A percentile compares a stretch with the other conserved stretches of the same genome.
Evolutionary conservation across 2,113 vertebrate species (phyloP).

Genomic region (Prionailurus bengalensis): DNA sequence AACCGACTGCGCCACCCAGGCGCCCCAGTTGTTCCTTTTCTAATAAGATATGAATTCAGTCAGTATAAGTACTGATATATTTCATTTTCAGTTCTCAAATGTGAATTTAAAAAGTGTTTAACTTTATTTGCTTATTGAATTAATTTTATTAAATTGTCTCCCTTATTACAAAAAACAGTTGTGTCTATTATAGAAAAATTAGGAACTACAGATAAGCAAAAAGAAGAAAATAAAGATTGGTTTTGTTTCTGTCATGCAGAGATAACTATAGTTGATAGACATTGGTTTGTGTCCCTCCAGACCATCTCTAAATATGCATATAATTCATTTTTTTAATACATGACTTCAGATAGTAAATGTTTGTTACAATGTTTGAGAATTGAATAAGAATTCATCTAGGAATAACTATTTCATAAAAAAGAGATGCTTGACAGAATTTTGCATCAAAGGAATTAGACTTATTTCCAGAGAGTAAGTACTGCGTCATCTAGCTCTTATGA

Average conservation of each 20-base stretch:
- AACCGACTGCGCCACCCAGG: too few relatives aligned
- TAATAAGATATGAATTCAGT: neutral
- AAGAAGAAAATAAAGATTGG: constrained; percentile 24
- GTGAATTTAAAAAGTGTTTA: neutral
- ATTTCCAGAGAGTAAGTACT: neutral
- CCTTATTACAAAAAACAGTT: neutral
- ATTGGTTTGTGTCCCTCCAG: constrained; percentile 32
- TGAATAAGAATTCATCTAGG: neutral
- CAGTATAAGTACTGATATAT: neutral
- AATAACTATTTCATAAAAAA: neutral
- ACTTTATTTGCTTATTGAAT: constrained; percentile 34
- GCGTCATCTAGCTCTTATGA: neutral
- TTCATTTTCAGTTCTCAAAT: constrained; percentile 44
- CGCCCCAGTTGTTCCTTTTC: neutral
- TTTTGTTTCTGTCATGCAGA: neutral
- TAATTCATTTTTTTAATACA: constrained; percentile 36
- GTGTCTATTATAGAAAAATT: constrained; percentile 58
- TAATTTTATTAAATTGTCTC: constrained; percentile 45
- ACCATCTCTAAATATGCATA: neutral
- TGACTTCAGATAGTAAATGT: neutral
- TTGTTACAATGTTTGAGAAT: constrained; percentile 37
- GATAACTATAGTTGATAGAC: neutral
- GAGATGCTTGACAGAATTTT: constrained; percentile 55
- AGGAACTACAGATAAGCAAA: constrained; percentile 26
- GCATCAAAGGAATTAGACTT: constrained; percentile 7